Evolutionary conservation across 2,888 invertebrate genomes (phyloP).

Genomic region (Terebella lapidaria): DNA sequence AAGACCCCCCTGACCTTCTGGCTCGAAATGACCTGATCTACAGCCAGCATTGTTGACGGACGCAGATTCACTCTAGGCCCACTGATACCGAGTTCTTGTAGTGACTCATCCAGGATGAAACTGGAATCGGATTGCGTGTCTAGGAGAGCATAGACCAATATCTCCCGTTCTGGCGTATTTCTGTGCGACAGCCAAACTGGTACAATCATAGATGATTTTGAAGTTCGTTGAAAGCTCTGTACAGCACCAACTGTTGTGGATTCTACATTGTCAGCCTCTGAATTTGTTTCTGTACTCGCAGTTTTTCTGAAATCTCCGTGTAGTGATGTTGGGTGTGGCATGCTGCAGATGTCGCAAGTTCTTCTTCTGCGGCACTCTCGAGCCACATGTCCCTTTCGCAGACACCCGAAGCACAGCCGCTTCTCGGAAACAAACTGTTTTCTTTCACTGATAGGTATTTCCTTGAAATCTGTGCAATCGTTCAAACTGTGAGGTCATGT

Average conservation of each 20-base stretch:
- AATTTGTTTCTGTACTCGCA: no score
- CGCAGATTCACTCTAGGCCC: slow-evolving; percentile 10
- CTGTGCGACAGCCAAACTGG: no score
- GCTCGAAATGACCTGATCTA: slow-evolving; percentile 4
- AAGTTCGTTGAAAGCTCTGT: no score
- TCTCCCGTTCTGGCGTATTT: slow-evolving; percentile 18
- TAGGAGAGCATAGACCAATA: slow-evolving; percentile 26
- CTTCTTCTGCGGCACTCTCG: no score
- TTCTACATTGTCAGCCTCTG: no score
- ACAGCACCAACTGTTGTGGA: no score
- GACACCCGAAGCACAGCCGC: slow-evolving; percentile 27
- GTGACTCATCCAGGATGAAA: slow-evolving; percentile 19
- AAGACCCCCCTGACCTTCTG: slow-evolving; percentile 12
- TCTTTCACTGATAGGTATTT: no score
- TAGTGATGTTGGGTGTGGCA: no score
- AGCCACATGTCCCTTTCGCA: slow-evolving; percentile 25
- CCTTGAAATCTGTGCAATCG: not conserved
- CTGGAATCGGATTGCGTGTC: slow-evolving; percentile 27
- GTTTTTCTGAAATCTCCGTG: no score
- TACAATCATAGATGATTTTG: no score
- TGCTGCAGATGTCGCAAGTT: no score
- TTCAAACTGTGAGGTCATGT: not conserved
- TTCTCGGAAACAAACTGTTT: no score
- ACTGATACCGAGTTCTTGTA: slow-evolving; percentile 8
- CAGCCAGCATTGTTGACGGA: slow-evolving; percentile 23